phyloP scores from a whole-genome alignment of 2,113 vertebrate genomes.

The Verasper variegatus region DNA sequence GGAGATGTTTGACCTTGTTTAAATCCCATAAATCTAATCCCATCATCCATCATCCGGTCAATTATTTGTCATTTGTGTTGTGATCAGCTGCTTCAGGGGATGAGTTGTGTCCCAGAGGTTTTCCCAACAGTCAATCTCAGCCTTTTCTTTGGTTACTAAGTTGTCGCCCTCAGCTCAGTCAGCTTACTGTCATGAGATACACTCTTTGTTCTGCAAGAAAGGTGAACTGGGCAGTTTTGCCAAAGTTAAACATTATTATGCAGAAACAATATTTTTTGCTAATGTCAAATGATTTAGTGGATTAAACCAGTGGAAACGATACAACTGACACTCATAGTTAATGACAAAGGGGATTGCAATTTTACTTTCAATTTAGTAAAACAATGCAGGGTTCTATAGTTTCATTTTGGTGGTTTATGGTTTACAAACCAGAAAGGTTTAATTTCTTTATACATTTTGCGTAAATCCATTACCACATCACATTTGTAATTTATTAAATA shows the following conservation, averaged over 20 bases:
- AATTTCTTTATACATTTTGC: background rate
- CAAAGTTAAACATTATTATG: constrained; percentile 5
- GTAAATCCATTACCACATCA: background rate
- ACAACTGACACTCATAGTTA: too few species aligned
- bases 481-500: background rate
- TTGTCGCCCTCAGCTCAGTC: constrained; percentile 63
- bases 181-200: constrained; percentile 51
- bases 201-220: constrained; percentile 38
- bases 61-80: constrained; percentile 81
- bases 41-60: constrained; percentile 81
- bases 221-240: constrained; percentile 32
- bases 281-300: too few species aligned
- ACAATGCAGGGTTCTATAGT: background rate
- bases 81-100: constrained; percentile 79
- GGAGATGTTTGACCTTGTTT: constrained; percentile 82
- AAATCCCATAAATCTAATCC: constrained; percentile 81
- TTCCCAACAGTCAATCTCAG: constrained; percentile 71
- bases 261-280: too few species aligned
- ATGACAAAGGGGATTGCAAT: background rate
- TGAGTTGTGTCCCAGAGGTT: constrained; percentile 69
- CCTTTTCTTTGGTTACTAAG: constrained; percentile 62
- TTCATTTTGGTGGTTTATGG: background rate
- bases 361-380: background rate
- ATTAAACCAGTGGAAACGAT: too few species aligned
- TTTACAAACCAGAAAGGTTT: too few species aligned